Base-by-base conservation (phyloP, 2,797 vertebrate genomes). In the Enteromius anoplus region DNA sequence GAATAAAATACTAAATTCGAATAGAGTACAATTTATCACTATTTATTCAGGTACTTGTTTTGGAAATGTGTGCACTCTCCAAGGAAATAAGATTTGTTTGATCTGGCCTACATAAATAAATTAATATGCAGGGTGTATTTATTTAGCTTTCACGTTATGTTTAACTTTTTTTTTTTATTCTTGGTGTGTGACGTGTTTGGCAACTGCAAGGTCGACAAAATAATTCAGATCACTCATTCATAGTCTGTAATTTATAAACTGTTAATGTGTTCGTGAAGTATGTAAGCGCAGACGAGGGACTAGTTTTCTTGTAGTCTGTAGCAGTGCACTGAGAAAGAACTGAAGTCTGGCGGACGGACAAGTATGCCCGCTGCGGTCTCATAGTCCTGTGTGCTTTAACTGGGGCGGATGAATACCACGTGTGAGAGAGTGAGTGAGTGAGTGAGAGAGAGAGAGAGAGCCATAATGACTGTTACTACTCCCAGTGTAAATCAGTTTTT, bases 321-420 rank as follows among this genome's bases (percentile, higher is more conserved):
- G 58, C 62, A 84, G 58, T 62, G 66, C 29, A 4, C 15, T 64
- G 62, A 64, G 26, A 32, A 26, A 29, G 26, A 89, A 86, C 83
- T 89, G 85, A 86, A 49, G 86, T 88, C 87, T 89, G 88, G 90
- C 89, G 91, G 88, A 91, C 66, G 89, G 62, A 91, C 60, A 85
- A 84, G 75, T 85, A 77, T 87, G 75, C 76, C 75, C 70, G 76
- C 80, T 87, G 89, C 79, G 84, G 81, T 90, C 84, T 86, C 81
- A 49, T 77, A 81, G 80, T 81, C 85, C 84, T 64, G 86, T 83
- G 81, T 85, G 86, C 80, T 66, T 82, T 69, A 85, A 73, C 66
- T 65, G 49, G 45, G 86, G 91, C 91, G 90, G 91, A 91, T 86
- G 90, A 87, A 91, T 88, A 91, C 88, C 76, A 78, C 66, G 70